Conservation (phyloP, 2,888 invertebrate species). For the Drosophila mettleri region DNA sequence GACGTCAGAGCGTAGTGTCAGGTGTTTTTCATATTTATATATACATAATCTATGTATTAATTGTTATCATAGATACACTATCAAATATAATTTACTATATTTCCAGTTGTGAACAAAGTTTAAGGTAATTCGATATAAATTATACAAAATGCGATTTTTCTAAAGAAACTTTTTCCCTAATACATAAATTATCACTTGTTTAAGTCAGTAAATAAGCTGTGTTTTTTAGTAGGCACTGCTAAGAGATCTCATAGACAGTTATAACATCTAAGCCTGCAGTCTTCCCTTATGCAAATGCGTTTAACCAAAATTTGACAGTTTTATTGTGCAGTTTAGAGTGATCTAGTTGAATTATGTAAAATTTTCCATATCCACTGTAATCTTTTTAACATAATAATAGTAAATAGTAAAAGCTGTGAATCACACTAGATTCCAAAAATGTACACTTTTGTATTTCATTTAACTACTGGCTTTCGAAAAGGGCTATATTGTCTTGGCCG, state of each 20-base stretch:
- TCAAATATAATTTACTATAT: not conserved
- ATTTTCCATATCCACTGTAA: no score
- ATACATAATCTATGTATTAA: not conserved
- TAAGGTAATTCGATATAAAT: not conserved
- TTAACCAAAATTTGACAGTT: no score
- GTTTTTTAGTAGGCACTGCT: no score
- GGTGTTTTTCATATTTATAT: slow-evolving; percentile 23
- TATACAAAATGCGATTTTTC: not conserved
- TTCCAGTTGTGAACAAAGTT: not conserved
- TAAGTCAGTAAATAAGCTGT: slow-evolving; percentile 7
- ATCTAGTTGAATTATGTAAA: no score
- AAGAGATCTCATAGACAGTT: no score
- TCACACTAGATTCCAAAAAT: no score
- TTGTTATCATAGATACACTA: not conserved
- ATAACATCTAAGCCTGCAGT: no score
- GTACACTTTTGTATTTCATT: no score
- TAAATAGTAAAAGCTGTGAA: no score
- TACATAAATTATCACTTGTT: slow-evolving; percentile 32
- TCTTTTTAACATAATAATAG: no score
- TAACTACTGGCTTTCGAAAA: not conserved
- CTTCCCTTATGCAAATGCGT: not conserved
- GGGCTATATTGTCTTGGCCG: not conserved
- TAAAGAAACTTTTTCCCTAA: slow-evolving; percentile 25
- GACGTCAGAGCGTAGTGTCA: slow-evolving; percentile 34
- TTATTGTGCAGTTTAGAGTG: no score